These are phyloP conservation scores for Epistrophe eligans DNA, from an alignment of 2,888 invertebrate genomes.

Conservation along the genomic window DNA sequence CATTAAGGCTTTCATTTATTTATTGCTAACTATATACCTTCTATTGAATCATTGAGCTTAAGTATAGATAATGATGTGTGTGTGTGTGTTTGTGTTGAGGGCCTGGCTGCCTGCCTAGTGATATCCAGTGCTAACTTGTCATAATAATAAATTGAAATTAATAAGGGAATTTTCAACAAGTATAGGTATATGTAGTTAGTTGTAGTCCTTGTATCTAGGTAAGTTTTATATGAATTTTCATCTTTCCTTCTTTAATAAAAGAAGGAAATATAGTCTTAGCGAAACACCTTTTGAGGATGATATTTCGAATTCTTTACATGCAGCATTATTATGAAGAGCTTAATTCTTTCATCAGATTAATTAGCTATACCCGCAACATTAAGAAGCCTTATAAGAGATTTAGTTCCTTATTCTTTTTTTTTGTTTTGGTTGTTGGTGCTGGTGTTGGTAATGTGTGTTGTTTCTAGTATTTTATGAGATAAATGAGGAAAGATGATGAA, in stretches of 20 bases:
- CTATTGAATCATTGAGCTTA: constrained; percentile 34
- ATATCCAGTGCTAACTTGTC: constrained; percentile 18
- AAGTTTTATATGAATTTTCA: not conserved
- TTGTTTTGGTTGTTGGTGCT: not conserved
- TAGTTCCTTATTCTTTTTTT: constrained; percentile 2
- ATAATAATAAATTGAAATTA: constrained; percentile 43
- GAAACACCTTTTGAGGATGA: not conserved
- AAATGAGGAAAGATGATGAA: not conserved
- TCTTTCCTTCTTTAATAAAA: not conserved
- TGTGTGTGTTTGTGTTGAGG: not conserved
- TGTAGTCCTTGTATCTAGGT: too few species aligned
- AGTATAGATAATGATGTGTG: constrained; percentile 19
- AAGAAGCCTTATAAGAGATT: constrained; percentile 37
- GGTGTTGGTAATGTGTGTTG: not conserved
- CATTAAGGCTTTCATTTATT: constrained; percentile 66
- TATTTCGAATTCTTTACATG: not conserved
- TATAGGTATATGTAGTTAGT: not conserved
- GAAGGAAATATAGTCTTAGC: not conserved
- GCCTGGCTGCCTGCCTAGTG: not conserved
- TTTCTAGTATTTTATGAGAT: not conserved
- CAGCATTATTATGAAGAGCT: constrained; percentile 32
- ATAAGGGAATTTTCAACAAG: constrained; percentile 26
- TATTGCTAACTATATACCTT: constrained; percentile 19
- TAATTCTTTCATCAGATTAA: constrained; percentile 54
- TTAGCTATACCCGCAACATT: constrained; percentile 32